phyloP scores from a whole-genome alignment of 2,797 vertebrate genomes.

The Lophius americanus region DNA sequence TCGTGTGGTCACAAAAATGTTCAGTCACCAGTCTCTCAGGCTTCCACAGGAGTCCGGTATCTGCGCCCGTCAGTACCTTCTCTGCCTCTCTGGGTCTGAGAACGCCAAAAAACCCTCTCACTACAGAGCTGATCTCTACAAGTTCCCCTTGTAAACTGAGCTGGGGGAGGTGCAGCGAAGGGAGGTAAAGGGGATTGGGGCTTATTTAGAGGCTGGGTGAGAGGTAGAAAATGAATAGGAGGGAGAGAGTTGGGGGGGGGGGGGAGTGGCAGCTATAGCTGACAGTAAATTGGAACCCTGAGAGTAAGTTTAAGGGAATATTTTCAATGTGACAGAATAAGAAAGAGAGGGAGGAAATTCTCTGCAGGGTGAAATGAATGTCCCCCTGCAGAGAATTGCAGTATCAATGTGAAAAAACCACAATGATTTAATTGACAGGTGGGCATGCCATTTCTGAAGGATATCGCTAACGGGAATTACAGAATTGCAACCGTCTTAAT shows the following conservation, averaged over 20 bases:
- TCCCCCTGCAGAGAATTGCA: no score
- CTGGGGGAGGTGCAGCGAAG: conserved; percentile 67
- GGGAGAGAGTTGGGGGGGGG: conserved; percentile 30
- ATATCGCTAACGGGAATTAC: conserved; percentile 18
- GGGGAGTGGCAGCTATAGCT: conserved; percentile 52
- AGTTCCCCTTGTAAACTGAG: conserved; percentile 77
- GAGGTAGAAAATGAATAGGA: conserved; percentile 59
- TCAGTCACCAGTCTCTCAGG: conserved; percentile 43
- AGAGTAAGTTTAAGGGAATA: conserved; percentile 60
- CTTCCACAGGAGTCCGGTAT: conserved; percentile 51
- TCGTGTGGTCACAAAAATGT: conserved; percentile 56
- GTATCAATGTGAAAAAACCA: conserved; percentile 40
- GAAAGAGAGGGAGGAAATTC: conserved; percentile 44
- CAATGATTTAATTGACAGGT: conserved; percentile 35
- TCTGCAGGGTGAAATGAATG: conserved; percentile 31
- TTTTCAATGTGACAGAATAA: conserved; percentile 59
- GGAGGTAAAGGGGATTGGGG: conserved; percentile 31
- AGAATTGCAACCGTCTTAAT: conserved; percentile 3
- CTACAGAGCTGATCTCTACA: conserved; percentile 59
- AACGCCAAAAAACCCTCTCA: conserved; percentile 64
- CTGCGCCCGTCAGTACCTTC: conserved; percentile 61
- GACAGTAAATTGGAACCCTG: conserved; percentile 64
- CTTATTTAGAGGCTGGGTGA: conserved; percentile 55
- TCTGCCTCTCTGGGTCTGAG: conserved; percentile 53
- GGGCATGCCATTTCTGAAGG: conserved; percentile 3